Base-by-base conservation (phyloP, 2,797 vertebrate species). In the Schizothorax lantsangensis region DNA sequence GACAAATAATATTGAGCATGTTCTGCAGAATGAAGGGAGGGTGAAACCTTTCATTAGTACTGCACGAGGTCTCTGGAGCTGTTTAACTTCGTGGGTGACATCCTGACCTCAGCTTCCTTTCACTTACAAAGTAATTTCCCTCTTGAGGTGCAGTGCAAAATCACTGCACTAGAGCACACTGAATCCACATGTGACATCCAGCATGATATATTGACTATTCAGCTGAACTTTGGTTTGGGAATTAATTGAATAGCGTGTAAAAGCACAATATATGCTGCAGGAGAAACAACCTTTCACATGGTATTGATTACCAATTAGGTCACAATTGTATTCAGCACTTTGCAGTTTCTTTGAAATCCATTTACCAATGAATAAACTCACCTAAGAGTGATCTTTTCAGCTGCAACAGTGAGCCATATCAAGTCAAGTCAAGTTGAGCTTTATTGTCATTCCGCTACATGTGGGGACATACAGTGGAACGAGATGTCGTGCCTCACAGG, bases 21-120 rank as follows among this genome's bases (percentile, higher is more conserved):
- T 75, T 87, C 26, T 79, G 81, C 72, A 38, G 40, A 86, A 64
- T 87, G 68, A 69, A 77, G 82, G 81, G 47, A 90, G 85, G 87
- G 79, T 88, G 74, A 90, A 90, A 89, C 69, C 86, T 91, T 91
- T 94, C 77, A 90, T 91, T 90, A 89, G 88, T 89, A 72, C 90
- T 88, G 85, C 75, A 52, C 54, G 45, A 78, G 88, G 89, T 86
- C 87, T 84, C 84, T 23, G 82, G 66, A 83, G 88, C 78, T 88
- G 88, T 89, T 92, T 90, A 93, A 91, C 89, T 33, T 87, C n/a
- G 79, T 52, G 64, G 68, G 83, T 71, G 88, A 84, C 74, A 89
- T 81, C 84, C 79, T 85, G 89, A 90, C 88, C 89, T 80, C 81
- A 2, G 88, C 78, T 86, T 86, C 79, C 83, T 73, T 64, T 81